Base-by-base conservation (phyloP, 2,113 vertebrate species). In the Larimichthys crocea region DNA sequence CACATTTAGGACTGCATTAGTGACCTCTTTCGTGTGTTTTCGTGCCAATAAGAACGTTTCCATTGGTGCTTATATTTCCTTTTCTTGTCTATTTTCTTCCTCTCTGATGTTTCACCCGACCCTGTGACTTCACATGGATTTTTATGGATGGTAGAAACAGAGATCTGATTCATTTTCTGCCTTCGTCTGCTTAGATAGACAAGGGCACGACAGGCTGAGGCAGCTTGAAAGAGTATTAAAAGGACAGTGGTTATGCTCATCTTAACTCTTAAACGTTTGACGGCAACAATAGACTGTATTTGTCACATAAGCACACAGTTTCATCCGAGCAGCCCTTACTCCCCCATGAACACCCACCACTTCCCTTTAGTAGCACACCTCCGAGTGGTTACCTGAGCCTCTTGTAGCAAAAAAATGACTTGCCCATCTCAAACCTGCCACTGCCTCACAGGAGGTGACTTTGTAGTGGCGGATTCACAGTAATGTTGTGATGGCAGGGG, bases 371-470 rank as follows among this genome's bases (percentile, higher is more conserved):
- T 3, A 26, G 62, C 52, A 35, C 62, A 65, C 26, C 20, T 62
- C 50, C 0, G 11, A 63, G 44, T 71, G 59, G 65, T 80, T 85
- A 84, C 70, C 74, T 80, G 68, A 52, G 60, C 56, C 70, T 81
- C 57, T 44, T 82, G 42, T 57, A 83, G 52, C 15, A 26, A 86
- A 62, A 89, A 89, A 87, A 79, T 63, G n/a, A 77, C 64, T 74
- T 66, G 64, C 56, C 72, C 74, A 71, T 88, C 81, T 85, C 68
- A 64, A 84, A 81, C 40, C 64, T 83, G 70, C 71, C 83, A 29
- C 53, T 59, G 71, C 82, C 59, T 82, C 71, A 63, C 31, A 62
- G 77, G 85, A 81, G 80, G 72, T 78, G 59, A 86, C 61, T 76
- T 79, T 76, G 70, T 67, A 73, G 61, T 63, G 19, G 62, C 11